Base-by-base conservation (phyloP, 2,113 vertebrate species). In the Zingel zingel region DNA sequence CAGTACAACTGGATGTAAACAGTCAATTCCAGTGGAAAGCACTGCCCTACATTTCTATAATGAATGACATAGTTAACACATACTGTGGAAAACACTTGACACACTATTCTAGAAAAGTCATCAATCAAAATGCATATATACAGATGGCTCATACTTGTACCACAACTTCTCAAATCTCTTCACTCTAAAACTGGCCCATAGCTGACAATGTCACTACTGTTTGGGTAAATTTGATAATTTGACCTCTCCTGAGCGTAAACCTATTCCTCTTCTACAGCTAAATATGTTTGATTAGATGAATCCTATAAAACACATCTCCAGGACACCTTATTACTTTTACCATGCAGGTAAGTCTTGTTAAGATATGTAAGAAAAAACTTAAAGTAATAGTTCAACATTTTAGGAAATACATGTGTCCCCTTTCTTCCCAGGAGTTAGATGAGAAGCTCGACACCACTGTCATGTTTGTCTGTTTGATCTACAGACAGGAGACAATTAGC, bases 1-100 rank as follows among this genome's bases (percentile, higher is more conserved):
- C 25, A 36, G 11, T 12, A 25, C 23, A 33, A 30, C 56, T 6
- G 50, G 53, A 80, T 21, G 58, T 36, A 54, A 65, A 75, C 64
- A 54, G 61, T 70, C 23, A 33, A 8, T 21, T 54, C 25, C 63
- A 14, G 15, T 54, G 45, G n/a, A 27, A 33, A 13, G 16, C 48
- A 23, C 43, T 30, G 66, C 12, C 74, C 27, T 57, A 6, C 43
- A 30, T 58, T 74, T 67, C n/a, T 59, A 21, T 58, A 61, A 65
- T 47, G 19, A 74, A 27, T 57, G 33, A 62, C 50, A 39, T 6
- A 67, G 30, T 53, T 0, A 56, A 19, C 16, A 61, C 47, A 45
- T 15, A 48, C 33, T 6, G 5, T 33, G 33, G 33, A 58, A 45
- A 48, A 27, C 12, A n/a, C 33, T 33, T 33, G 33, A 33, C 33